Evolutionary conservation across 2,888 invertebrate genomes (phyloP), one percentile per base, ranked within the genome.

Genomic region (Lasioglossum lativentre): DNA sequence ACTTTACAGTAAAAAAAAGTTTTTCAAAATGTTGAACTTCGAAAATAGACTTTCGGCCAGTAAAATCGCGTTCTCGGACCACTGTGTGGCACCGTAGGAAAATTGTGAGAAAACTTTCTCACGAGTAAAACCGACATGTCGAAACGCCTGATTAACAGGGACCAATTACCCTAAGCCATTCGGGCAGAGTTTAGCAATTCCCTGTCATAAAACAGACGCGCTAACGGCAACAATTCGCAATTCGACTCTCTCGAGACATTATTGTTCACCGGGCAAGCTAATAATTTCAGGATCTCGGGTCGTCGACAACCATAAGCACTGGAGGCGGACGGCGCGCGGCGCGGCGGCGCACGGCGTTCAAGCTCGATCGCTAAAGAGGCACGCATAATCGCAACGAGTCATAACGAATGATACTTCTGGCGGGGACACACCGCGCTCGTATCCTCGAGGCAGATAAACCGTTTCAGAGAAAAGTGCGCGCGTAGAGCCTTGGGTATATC

Each of bases 381-480:
- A 34, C 8, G 10, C 19, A 34, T 68, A 8, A 68, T 38, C 66
- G 38, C 34, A 38, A 68, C 34, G 34, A 23, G 34, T 68, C 23
- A 34, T 68, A 68, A 68, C 63, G 30, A 30, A 30, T 63, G 52
- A 52, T 52, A 52, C 52, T n/a, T 52, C 52, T 52, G 52, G 52
- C 52, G 23, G 52, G n/a, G 47, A 52, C 47, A 52, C n/a, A 52
- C 23, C 4, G 52, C 52, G 52, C 52, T 52, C 8, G 52, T 52
- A 52, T 52, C 52, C 52, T 10, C 52, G 23, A 52, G 52, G 52
- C 23, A 52, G 52, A 52, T 52, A 52, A n/a, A 52, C 52, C 52
- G 52, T 52, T 52, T 8, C 52, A 8, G 52, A 52, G 52, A 52
- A 52, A 52, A 52, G 52, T 52, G 52, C 23, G 52, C 19, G 52